These are phyloP conservation scores for Popillia japonica DNA, from an alignment of 1,140 invertebrate species.

Conservation along the genomic window DNA sequence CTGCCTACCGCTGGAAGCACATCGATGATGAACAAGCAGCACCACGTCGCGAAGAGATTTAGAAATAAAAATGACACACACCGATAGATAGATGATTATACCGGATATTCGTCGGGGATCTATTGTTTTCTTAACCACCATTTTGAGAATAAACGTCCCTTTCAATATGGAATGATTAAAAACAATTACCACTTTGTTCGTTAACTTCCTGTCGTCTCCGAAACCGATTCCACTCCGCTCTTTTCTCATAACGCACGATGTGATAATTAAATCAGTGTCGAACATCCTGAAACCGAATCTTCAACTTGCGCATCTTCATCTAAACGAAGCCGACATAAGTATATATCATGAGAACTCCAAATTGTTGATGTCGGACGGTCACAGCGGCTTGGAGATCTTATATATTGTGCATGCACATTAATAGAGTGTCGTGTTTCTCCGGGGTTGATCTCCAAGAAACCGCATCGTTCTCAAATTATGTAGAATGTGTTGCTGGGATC, in stretches of 20 bases:
- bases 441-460: neutral
- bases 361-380: neutral
- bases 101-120: neutral
- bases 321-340: neutral
- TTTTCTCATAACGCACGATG: neutral
- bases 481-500: neutral
- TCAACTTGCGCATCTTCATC: neutral
- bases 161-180: neutral
- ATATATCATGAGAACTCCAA: neutral
- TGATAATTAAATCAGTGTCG: conserved; percentile 3
- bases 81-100: neutral
- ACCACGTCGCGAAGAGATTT: neutral
- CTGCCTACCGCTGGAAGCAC: neutral
- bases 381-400: neutral
- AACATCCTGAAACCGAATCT: conserved; percentile 4
- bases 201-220: neutral
- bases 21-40: conserved; percentile 5
- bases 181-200: neutral
- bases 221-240: neutral
- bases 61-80: neutral
- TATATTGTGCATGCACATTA: neutral
- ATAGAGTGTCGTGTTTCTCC: conserved; percentile 1
- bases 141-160: neutral
- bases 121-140: neutral
- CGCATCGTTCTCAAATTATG: neutral